These are phyloP conservation scores for Acleris sparsana DNA, from an alignment of 2,888 invertebrate genomes.

Conservation along the genomic window DNA sequence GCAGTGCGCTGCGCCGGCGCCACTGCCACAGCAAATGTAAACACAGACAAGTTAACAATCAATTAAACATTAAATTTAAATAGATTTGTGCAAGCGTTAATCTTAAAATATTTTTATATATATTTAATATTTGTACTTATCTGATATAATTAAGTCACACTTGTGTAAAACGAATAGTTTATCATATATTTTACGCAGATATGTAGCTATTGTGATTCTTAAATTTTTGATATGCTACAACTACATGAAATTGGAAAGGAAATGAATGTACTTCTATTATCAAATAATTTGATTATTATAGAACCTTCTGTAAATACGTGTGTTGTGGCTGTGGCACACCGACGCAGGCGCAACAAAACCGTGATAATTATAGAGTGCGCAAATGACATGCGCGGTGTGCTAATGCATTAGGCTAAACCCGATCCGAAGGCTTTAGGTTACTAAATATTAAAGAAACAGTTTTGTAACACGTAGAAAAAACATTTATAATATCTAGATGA, in stretches of 20 bases:
- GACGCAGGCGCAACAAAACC: slow-evolving; percentile 14
- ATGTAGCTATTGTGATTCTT: no score
- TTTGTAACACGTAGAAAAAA: no score
- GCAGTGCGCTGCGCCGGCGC: slow-evolving; percentile 20
- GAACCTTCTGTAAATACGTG: background rate
- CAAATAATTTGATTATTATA: background rate
- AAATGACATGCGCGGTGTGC: slow-evolving; percentile 30
- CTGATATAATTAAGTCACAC: no score
- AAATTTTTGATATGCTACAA: no score
- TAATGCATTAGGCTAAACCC: slow-evolving; percentile 9
- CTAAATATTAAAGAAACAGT: background rate
- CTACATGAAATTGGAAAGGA: no score
- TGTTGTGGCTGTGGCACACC: background rate
- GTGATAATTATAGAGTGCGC: slow-evolving; percentile 27
- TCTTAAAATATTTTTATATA: no score
- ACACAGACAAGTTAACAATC: slow-evolving; percentile 1
- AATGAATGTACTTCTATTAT: no score
- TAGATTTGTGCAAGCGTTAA: no score
- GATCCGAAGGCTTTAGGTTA: slow-evolving; percentile 19
- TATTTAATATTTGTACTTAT: no score
- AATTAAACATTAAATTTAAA: background rate
- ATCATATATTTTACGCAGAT: no score
- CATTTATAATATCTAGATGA: no score
- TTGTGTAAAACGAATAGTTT: no score
- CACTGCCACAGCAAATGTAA: slow-evolving; percentile 3